Conservation (phyloP, 2,888 invertebrate genomes). For the Osedax frankpressi region DNA sequence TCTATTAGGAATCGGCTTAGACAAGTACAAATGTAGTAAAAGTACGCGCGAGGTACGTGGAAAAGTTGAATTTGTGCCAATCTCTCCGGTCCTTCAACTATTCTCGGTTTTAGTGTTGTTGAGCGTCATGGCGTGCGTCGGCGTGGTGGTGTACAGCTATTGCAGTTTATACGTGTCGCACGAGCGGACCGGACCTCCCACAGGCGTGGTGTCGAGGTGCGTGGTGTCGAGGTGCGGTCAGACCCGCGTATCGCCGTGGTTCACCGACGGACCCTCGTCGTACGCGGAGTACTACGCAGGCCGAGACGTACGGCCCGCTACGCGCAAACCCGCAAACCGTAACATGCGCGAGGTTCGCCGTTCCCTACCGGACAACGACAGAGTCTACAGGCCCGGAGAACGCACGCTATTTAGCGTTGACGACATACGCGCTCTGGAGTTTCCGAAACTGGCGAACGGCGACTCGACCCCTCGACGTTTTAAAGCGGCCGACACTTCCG, state of each 20-base stretch:
- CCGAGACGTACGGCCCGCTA: background rate
- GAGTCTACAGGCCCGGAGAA: background rate
- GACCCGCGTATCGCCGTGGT: background rate
- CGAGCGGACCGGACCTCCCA: background rate
- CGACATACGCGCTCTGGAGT: background rate
- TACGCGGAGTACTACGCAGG: too few species aligned
- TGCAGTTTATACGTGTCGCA: background rate
- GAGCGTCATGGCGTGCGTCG: background rate
- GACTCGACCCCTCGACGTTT: background rate
- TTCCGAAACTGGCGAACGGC: background rate
- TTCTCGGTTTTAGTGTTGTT: background rate
- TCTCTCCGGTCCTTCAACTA: background rate
- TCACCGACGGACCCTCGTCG: too few species aligned
- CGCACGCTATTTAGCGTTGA: background rate
- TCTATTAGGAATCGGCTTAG: background rate
- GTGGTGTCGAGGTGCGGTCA: background rate
- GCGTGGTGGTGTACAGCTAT: background rate
- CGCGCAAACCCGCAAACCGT: background rate
- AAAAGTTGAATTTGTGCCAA: background rate
- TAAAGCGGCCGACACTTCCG: background rate
- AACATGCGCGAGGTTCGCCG: too few species aligned
- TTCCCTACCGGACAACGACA: background rate
- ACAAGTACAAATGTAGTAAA: background rate
- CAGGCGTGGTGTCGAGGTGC: too few species aligned
- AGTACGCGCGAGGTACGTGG: background rate